Base-by-base conservation (phyloP, 2,888 invertebrate species). In the Bedellia somnulentella region DNA sequence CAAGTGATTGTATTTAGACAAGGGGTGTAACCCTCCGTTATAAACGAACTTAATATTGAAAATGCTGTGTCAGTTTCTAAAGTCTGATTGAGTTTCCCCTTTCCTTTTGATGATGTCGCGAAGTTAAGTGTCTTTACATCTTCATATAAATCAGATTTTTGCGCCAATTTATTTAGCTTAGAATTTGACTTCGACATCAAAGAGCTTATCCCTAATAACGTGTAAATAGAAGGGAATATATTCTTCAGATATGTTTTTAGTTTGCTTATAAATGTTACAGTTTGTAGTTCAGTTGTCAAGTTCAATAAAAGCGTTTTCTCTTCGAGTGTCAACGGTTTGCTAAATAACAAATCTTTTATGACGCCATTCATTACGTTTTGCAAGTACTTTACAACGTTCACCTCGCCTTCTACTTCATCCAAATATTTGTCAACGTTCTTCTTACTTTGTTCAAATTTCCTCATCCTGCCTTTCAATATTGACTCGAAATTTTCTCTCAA, bases 331-430 rank as follows among this genome's bases (percentile, higher is more conserved):
- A 52, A 15, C 23, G 10, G 52, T 40, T 56, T 59, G 33, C 11
- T 27, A 27, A 70, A 49, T 35, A 73, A 58, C 43, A 70, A 54
- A 52, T 60, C 59, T 45, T 57, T 56, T 52, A 70, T 70, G 48
- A 68, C 54, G 49, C 52, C 53, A 51, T 75, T 73, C 66, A 75
- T 61, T 63, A 70, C 53, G 52, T 60, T 55, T 46, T 62, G 59
- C 59, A 73, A 56, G 54, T 67, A 57, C 50, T 60, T 55, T 60
- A 66, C 70, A 56, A 70, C 62, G 53, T 64, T 68, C 50, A 56
- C 56, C 51, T 68, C 68, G 52, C 63, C 73, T 55, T 66, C 71
- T 63, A 60, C 70, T 68, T 66, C 68, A 45, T 59, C 56, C 64
- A 71, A 70, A 71, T 62, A 63, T 52, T 57, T 62, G 54, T 59